phyloP scores from a whole-genome alignment of 2,888 invertebrate species.

The Leptinotarsa haldemani region DNA sequence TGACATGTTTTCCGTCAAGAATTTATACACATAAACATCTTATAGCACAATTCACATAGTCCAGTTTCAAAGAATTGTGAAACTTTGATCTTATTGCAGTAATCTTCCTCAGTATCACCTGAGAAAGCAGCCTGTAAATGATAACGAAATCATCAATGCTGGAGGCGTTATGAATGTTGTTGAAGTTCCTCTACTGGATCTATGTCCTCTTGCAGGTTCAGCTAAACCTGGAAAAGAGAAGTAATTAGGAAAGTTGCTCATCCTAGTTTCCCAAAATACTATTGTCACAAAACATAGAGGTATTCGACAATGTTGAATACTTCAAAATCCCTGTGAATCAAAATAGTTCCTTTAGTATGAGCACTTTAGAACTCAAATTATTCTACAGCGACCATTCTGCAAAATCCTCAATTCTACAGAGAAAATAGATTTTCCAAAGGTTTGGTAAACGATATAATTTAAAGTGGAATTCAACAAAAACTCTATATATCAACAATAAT shows the following conservation, averaged over 20 bases:
- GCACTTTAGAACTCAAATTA: no score
- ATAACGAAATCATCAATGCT: constrained; percentile 39
- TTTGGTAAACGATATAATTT: no score
- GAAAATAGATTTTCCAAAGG: no score
- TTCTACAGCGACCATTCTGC: no score
- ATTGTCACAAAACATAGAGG: no score
- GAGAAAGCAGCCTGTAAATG: constrained; percentile 29
- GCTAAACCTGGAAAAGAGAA: constrained; percentile 60
- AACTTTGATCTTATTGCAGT: background rate
- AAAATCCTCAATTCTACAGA: no score
- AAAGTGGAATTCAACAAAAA: no score
- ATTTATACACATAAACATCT: constrained; percentile 2
- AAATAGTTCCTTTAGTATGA: no score
- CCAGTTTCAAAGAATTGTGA: background rate
- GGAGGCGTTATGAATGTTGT: constrained; percentile 44
- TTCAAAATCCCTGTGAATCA: no score
- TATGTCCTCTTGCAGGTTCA: constrained; percentile 64
- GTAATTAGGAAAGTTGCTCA: constrained; percentile 11
- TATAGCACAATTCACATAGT: constrained; percentile 11
- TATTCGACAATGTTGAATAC: no score
- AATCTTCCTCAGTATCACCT: constrained; percentile 31
- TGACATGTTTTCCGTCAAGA: background rate
- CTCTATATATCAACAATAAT: no score
- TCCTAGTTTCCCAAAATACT: background rate
- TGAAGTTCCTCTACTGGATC: constrained; percentile 57